A percentile compares a stretch with the other conserved stretches of the same genome.
These are phyloP conservation scores for Drosophila mulleri DNA, from an alignment of 2,888 invertebrate genomes.

Conservation along the genomic window DNA sequence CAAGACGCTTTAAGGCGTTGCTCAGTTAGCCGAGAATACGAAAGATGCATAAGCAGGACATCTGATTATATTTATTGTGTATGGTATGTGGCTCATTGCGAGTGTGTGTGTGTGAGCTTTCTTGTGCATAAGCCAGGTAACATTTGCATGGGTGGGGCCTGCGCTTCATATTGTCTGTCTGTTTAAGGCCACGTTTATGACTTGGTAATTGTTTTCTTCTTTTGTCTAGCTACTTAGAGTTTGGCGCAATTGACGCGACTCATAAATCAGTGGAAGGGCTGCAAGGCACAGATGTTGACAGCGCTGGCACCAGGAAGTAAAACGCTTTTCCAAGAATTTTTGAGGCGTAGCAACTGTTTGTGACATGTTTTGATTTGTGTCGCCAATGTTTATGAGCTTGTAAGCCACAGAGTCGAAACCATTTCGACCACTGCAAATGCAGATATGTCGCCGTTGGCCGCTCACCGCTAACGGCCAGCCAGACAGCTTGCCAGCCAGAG, in stretches of 20 bases:
- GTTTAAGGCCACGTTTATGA: conserved; percentile 51
- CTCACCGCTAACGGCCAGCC: conserved; percentile 37
- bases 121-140: background rate
- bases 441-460: conserved; percentile 36
- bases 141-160: background rate
- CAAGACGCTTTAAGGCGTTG: conserved; percentile 72
- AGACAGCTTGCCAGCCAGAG: conserved; percentile 12
- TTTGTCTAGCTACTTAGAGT: conserved; percentile 56
- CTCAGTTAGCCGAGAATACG: conserved; percentile 21
- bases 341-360: conserved; percentile 80
- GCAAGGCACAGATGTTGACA: conserved; percentile 43
- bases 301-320: conserved; percentile 74
- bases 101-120: conserved; percentile 4
- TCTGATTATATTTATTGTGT: conserved; percentile 53
- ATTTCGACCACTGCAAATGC: conserved; percentile 40
- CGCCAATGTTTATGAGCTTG: conserved; percentile 77
- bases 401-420: conserved; percentile 33
- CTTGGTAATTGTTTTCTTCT: conserved; percentile 51
- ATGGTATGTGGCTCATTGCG: conserved; percentile 6
- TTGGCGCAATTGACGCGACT: conserved; percentile 56
- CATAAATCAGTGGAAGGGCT: conserved; percentile 67
- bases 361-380: conserved; percentile 80
- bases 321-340: conserved; percentile 73
- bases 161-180: conserved; percentile 36
- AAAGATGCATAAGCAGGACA: conserved; percentile 60